phyloP scores from a whole-genome alignment of 2,888 invertebrate species.

The Leptinotarsa juncta region DNA sequence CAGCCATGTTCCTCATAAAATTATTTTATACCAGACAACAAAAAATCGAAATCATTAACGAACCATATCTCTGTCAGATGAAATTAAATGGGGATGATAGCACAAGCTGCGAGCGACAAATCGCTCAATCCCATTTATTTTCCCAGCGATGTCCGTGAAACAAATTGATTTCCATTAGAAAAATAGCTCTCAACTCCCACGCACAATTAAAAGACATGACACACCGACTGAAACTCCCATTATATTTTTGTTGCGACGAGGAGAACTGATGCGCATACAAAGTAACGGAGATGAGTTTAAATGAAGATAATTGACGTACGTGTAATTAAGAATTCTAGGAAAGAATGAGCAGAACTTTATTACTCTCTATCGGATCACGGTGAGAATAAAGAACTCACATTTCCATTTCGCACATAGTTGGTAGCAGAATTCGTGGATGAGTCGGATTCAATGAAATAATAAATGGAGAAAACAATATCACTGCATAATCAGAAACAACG shows the following conservation, averaged over 20 bases:
- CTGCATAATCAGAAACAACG: no score
- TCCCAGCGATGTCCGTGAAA: conserved; percentile 20
- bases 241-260: neutral
- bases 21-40: neutral
- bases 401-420: neutral
- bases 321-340: conserved; percentile 4
- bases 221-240: conserved; percentile 1
- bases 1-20: no score
- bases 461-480: no score
- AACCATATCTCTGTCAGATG: neutral
- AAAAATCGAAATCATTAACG: neutral
- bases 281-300: conserved; percentile 7
- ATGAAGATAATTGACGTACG: conserved; percentile 5
- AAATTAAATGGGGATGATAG: neutral
- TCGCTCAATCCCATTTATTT: conserved; percentile 18
- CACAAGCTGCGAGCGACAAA: conserved; percentile 3
- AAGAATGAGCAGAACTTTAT: conserved; percentile 6
- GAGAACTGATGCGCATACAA: conserved; percentile 2
- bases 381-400: neutral
- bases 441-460: no score
- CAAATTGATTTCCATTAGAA: conserved; percentile 34
- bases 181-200: conserved; percentile 27
- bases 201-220: conserved; percentile 26
- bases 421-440: neutral
- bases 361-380: neutral